Percentiles rank a stretch among this genome's conserved stretches.
Conservation (phyloP, 1,140 invertebrate genomes). For the Diorhabda sublineata region DNA sequence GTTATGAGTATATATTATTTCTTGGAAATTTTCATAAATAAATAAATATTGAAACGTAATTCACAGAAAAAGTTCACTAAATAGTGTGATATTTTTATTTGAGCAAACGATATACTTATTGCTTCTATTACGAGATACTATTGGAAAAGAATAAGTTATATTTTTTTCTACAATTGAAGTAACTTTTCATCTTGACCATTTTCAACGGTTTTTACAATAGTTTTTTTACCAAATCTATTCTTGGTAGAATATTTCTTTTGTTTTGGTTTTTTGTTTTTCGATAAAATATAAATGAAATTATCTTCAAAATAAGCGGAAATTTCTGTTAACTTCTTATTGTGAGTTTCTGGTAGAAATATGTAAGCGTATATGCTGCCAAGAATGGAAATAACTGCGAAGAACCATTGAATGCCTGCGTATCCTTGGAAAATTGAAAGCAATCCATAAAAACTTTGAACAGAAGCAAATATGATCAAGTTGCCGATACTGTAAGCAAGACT, state of each 20-base stretch:
- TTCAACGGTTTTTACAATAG: not conserved
- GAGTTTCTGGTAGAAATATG: constrained; percentile 67
- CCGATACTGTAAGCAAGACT: constrained; percentile 50
- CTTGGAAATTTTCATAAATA: too few species aligned
- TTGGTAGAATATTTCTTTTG: not conserved
- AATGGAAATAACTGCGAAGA: constrained; percentile 63
- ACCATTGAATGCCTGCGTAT: constrained; percentile 43
- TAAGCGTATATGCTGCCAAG: constrained; percentile 56
- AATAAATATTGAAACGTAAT: too few species aligned
- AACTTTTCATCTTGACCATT: not conserved
- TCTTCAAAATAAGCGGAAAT: constrained; percentile 59
- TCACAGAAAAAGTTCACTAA: too few species aligned
- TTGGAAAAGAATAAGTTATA: too few species aligned
- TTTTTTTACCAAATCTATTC: not conserved
- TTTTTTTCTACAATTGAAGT: not conserved
- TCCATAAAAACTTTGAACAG: constrained; percentile 51
- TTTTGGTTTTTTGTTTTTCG: constrained; percentile 21
- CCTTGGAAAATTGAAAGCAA: constrained; percentile 37
- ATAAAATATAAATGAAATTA: constrained; percentile 43
- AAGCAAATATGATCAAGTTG: constrained; percentile 54
- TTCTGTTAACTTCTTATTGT: constrained; percentile 62
- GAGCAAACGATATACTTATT: too few species aligned
- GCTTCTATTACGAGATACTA: too few species aligned
- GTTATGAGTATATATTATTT: too few species aligned
- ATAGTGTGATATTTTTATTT: too few species aligned